Percentiles rank a stretch among this genome's conserved stretches.
Evolutionary conservation across 2,888 invertebrate genomes (phyloP).

Genomic region (Phaonia tiefii): DNA sequence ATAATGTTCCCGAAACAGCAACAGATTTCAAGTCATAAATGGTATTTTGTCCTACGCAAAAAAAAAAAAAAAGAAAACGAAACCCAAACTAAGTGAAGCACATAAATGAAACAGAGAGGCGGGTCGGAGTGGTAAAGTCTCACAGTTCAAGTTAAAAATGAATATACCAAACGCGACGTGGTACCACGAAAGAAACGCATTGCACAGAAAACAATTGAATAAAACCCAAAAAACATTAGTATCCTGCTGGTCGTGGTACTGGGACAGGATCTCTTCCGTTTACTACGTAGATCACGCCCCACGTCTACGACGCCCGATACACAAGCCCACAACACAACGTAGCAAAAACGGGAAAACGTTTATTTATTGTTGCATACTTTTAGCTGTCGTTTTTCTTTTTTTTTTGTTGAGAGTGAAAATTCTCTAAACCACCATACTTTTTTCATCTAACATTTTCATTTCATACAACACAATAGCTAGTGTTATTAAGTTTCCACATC

Average conservation of each 20-base stretch:
- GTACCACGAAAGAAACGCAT: constrained; percentile 31
- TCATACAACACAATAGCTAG: constrained; percentile 30
- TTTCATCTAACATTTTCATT: constrained; percentile 11
- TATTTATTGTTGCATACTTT: constrained; percentile 50
- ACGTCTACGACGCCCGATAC: not conserved
- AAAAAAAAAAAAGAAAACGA: constrained; percentile 19
- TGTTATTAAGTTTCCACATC: constrained; percentile 29
- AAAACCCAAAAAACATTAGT: constrained; percentile 30
- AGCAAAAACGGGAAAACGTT: constrained; percentile 21
- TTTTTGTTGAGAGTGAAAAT: not conserved
- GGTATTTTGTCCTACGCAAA: constrained; percentile 24
- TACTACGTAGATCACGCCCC: not conserved
- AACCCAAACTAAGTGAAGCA: constrained; percentile 1
- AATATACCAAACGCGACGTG: constrained; percentile 46
- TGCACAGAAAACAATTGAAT: not conserved
- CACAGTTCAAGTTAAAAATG: constrained; percentile 40
- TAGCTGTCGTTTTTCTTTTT: constrained; percentile 31
- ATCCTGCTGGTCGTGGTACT: constrained; percentile 17
- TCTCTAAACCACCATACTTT: not conserved
- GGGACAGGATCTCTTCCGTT: not conserved
- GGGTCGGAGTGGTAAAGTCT: constrained; percentile 1
- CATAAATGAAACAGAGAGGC: constrained; percentile 1
- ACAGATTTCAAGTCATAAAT: constrained; percentile 49
- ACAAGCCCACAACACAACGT: not conserved
- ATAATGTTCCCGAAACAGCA: constrained; percentile 33